A percentile compares a stretch with the other conserved stretches of the same genome.
Conservation (phyloP, 2,888 invertebrate species). For the Melikaiella ostensackeni region DNA sequence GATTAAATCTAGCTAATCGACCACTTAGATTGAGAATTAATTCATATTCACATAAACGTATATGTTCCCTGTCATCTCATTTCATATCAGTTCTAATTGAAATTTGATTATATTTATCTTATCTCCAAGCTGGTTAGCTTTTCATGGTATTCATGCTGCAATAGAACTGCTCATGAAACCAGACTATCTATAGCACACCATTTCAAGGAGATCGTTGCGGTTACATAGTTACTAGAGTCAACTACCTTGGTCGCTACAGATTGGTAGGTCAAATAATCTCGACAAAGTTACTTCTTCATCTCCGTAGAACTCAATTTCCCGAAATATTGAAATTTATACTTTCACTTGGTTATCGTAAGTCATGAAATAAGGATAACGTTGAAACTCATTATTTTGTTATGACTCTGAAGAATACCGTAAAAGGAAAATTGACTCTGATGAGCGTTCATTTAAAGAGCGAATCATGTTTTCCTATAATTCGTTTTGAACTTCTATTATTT, state of each 20-base stretch:
- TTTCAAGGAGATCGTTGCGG: slow-evolving; percentile 26
- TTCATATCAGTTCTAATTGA: not conserved
- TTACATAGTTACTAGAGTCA: slow-evolving; percentile 29
- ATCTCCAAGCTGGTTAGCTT: slow-evolving; percentile 3
- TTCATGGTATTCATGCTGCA: slow-evolving; percentile 19
- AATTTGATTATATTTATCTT: slow-evolving; percentile 17
- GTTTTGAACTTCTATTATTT: not conserved
- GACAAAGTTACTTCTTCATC: not conserved
- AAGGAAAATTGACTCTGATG: no score
- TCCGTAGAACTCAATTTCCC: not conserved
- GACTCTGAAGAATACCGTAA: no score
- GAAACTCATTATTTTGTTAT: no score
- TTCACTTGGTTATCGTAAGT: not conserved
- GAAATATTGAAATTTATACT: not conserved
- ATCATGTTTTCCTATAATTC: not conserved
- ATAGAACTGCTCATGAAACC: slow-evolving; percentile 29
- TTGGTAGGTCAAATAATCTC: slow-evolving; percentile 9
- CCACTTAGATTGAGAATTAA: not conserved
- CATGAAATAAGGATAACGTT: no score
- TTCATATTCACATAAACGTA: not conserved
- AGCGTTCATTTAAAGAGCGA: not conserved
- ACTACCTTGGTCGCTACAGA: slow-evolving; percentile 5
- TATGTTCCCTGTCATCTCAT: not conserved
- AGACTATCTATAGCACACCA: not conserved
- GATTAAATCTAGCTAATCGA: not conserved